Base-by-base conservation (phyloP, 2,888 invertebrate genomes). In the Erebia aethiops region DNA sequence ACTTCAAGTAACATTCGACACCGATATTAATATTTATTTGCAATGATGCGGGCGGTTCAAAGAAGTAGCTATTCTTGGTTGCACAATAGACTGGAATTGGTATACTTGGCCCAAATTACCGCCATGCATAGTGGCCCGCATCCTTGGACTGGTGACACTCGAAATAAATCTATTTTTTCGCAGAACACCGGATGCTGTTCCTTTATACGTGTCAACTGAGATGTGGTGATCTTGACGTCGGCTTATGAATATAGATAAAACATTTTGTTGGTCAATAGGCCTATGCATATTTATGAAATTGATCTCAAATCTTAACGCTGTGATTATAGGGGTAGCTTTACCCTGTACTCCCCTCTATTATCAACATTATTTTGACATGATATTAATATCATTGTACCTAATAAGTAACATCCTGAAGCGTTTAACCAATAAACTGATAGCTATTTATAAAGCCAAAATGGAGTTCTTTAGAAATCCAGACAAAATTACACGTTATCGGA, bases 101-200 rank as follows among this genome's bases (percentile, higher is more conserved):
- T 83, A 86, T 89, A 88, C 92, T 92, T 88, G 85, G 82, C 84
- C 87, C 88, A 90, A 93, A 92, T 92, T 92, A 90, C 90, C 91
- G 84, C 82, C 87, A 88, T 89, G 63, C 67, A 49, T 49, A 57
- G 67, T n/a, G 78, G 85, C 92, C 92, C 92, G 92, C 91, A 93
- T 92, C 88, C 86, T 87, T 84, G 82, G 71, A 84, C 88, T 79
- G 87, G 78, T 75, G 86, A 75, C 80, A 70, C 76, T 76, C 77
- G 80, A 85, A 86, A 85, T 86, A 80, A 84, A 82, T 76, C 68
- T 73, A 84, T 86, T 85, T 75, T 78, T 77, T 76, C 72, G 77
- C 77, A 73, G 75, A 76, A 74, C 64, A 63, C 72, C 77, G 72
- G 71, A 75, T 73, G 71, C 63, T 70, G 70, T 74, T 72, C 77